Conservation (phyloP, 2,888 invertebrate genomes). For the Lepidochrysops patricia region DNA sequence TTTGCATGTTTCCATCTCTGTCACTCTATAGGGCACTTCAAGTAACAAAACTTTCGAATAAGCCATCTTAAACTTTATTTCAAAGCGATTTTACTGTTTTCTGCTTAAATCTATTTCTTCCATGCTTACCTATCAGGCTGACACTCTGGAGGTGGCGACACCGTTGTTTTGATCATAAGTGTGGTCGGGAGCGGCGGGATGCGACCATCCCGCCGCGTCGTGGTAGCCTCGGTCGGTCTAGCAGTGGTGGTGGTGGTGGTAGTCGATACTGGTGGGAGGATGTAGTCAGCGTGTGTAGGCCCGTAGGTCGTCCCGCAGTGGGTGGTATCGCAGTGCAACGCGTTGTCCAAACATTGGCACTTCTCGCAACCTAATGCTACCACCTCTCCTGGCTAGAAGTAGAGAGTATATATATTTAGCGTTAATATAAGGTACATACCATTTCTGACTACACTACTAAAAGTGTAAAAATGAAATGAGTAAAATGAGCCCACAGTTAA, state of each 20-base stretch:
- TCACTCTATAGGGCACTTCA: no score
- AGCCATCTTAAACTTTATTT: no score
- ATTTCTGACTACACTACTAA: no score
- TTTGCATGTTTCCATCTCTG: no score
- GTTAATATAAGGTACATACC: no score
- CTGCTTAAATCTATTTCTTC: not conserved
- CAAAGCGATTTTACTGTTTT: no score
- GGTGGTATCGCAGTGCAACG: conserved; percentile 78
- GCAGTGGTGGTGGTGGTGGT: conserved; percentile 13
- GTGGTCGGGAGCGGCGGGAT: conserved; percentile 17
- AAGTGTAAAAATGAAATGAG: no score
- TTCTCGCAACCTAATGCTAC: conserved; percentile 77
- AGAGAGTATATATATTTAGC: no score
- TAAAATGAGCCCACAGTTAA: no score
- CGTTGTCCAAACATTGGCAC: conserved; percentile 88
- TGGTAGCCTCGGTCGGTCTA: conserved; percentile 5
- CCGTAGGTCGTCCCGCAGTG: conserved; percentile 45
- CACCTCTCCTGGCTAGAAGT: conserved; percentile 79
- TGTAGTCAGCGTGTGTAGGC: conserved; percentile 34
- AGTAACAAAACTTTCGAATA: no score
- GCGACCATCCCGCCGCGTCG: no score
- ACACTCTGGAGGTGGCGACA: conserved; percentile 57
- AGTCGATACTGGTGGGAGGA: conserved; percentile 22
- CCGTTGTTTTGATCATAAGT: conserved; percentile 37
- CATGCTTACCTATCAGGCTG: conserved; percentile 41